Conservation (phyloP, 2,113 vertebrate genomes). For the Eretmochelys imbricata region DNA sequence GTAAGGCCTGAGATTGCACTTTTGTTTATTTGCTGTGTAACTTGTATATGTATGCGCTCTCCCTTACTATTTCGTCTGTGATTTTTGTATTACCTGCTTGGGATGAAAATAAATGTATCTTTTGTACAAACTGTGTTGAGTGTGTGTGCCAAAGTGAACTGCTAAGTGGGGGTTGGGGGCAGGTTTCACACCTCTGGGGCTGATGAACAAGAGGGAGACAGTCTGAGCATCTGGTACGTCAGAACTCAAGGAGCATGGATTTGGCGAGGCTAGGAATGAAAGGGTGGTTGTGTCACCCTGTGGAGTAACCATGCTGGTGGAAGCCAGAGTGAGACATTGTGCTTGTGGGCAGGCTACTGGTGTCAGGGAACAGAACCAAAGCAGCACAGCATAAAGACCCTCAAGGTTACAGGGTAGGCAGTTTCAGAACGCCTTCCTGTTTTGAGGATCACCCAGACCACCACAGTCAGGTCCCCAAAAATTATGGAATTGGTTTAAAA, state of each 20-base stretch:
- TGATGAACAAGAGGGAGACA: neutral
- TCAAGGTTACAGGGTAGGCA: neutral
- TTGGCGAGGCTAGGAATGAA: neutral
- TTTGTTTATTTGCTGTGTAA: neutral
- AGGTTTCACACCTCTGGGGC: neutral
- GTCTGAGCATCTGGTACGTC: neutral
- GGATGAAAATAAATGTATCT: too few species aligned
- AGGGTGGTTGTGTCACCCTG: neutral
- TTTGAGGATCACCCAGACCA: neutral
- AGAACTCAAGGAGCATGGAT: neutral
- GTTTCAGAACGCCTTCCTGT: neutral
- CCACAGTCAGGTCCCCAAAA: neutral
- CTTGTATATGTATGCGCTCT: neutral
- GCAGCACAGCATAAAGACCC: neutral
- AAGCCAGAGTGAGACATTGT: neutral
- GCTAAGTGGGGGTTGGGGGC: neutral
- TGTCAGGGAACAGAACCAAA: neutral
- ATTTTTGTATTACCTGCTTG: neutral
- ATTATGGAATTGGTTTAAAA: neutral
- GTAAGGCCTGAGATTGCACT: neutral
- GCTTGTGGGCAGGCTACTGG: neutral
- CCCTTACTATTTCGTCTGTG: neutral
- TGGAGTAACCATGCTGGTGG: neutral
- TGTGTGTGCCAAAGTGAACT: neutral
- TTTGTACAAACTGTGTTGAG: neutral